Conservation (phyloP, 2,113 vertebrate species). For the Nansenia antarctica region DNA sequence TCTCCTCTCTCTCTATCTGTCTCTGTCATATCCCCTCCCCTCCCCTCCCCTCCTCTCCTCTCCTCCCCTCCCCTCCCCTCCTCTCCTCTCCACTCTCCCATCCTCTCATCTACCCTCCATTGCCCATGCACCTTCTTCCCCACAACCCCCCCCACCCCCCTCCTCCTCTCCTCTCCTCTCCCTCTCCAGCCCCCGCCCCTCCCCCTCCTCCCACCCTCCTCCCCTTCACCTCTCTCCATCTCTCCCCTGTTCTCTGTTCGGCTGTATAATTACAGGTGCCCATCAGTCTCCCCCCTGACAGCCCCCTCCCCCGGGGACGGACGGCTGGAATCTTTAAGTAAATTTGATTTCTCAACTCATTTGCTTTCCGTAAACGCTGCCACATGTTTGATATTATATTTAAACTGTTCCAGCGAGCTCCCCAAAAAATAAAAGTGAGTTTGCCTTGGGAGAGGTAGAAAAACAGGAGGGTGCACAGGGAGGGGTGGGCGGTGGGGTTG, state of each 20-base stretch:
- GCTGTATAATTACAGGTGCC: slow-evolving; percentile 59
- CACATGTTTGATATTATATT: slow-evolving; percentile 76
- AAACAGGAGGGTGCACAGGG: no score
- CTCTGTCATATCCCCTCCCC: slow-evolving; percentile 17
- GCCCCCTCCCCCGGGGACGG: slow-evolving; percentile 49
- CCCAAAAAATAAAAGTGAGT: slow-evolving; percentile 31
- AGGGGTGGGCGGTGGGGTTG: slow-evolving; percentile 48
- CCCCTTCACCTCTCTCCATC: slow-evolving; percentile 1
- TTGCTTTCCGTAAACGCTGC: slow-evolving; percentile 71
- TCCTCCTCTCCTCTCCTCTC: neutral
- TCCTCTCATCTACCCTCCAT: neutral
- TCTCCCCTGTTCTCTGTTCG: slow-evolving; percentile 20
- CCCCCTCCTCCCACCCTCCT: neutral
- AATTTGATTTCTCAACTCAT: slow-evolving; percentile 78
- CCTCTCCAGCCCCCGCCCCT: neutral
- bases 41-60: neutral
- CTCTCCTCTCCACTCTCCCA: no score
- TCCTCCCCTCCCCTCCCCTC: slow-evolving; percentile 6
- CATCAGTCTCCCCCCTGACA: slow-evolving; percentile 56
- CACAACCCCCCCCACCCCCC: neutral
- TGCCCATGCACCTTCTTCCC: no score
- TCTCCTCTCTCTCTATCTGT: slow-evolving; percentile 22
- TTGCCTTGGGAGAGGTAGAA: slow-evolving; percentile 40
- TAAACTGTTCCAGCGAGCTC: slow-evolving; percentile 67
- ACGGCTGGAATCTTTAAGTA: slow-evolving; percentile 52